Evolutionary conservation across 2,888 invertebrate genomes (phyloP).

Genomic region (Dorcus parallelipipedus): DNA sequence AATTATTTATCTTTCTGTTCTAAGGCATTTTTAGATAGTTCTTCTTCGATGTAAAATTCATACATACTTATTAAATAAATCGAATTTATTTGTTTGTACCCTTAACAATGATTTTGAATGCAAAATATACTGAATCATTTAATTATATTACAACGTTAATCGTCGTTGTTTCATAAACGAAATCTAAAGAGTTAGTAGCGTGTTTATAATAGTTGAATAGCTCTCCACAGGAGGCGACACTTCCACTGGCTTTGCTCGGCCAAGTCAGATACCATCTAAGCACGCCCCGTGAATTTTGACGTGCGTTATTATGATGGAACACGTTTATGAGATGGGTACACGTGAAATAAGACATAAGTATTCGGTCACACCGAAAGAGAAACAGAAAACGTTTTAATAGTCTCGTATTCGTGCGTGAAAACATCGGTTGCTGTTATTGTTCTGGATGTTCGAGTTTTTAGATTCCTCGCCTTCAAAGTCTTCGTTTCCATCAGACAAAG

Average conservation of each 20-base stretch:
- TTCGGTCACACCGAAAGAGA: conserved; percentile 13
- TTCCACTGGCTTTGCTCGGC: conserved; percentile 37
- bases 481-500: background rate
- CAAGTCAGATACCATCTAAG: conserved; percentile 41
- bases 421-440: background rate
- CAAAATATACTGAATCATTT: too few species aligned
- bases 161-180: conserved; percentile 8
- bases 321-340: conserved; percentile 25
- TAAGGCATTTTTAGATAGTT: too few species aligned
- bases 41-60: too few species aligned
- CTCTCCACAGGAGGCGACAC: conserved; percentile 47
- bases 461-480: too few species aligned
- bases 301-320: conserved; percentile 33
- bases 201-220: conserved; percentile 46
- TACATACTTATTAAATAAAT: too few species aligned
- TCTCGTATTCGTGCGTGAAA: background rate
- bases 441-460: background rate
- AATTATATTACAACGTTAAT: background rate
- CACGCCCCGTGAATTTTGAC: conserved; percentile 42
- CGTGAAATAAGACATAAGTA: conserved; percentile 16
- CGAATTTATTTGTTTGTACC: too few species aligned
- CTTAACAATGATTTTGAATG: too few species aligned
- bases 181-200: conserved; percentile 36
- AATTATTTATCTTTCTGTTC: too few species aligned
- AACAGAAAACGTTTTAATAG: conserved; percentile 1